Evolutionary conservation across 1,140 invertebrate species (phyloP).

Genomic region (Lasaia peninsularis): DNA sequence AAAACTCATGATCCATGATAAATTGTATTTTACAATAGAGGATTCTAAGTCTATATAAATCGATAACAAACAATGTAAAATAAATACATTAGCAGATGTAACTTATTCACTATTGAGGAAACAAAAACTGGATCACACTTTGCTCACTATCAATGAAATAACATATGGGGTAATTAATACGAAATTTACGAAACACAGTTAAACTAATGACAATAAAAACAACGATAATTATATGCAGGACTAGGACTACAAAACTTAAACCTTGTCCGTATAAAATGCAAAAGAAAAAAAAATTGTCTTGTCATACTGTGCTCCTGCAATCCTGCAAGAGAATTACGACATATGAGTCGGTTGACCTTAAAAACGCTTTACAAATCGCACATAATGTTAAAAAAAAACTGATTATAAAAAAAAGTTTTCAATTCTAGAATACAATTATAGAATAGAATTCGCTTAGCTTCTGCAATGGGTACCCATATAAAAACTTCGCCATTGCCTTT

Average conservation of each 20-base stretch:
- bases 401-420: neutral
- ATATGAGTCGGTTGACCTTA: slow-evolving; percentile 14
- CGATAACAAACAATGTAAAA: neutral
- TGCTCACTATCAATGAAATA: neutral
- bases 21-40: too few species aligned
- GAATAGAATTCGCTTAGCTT: slow-evolving; percentile 22
- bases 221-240: neutral
- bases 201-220: neutral
- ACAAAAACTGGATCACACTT: neutral
- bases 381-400: neutral
- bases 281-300: slow-evolving; percentile 36
- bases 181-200: neutral
- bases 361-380: slow-evolving; percentile 16
- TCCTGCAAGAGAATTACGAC: slow-evolving; percentile 38
- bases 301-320: slow-evolving; percentile 15
- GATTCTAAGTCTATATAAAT: too few species aligned
- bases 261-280: slow-evolving; percentile 42
- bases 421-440: slow-evolving; percentile 11
- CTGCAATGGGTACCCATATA: slow-evolving; percentile 44
- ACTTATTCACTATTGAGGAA: neutral
- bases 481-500: slow-evolving; percentile 30
- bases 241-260: neutral
- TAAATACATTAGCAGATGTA: neutral
- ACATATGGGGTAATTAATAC: neutral
- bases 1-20: too few species aligned